Conservation (phyloP, 2,113 vertebrate species). For the Gracilinanus agilis region DNA sequence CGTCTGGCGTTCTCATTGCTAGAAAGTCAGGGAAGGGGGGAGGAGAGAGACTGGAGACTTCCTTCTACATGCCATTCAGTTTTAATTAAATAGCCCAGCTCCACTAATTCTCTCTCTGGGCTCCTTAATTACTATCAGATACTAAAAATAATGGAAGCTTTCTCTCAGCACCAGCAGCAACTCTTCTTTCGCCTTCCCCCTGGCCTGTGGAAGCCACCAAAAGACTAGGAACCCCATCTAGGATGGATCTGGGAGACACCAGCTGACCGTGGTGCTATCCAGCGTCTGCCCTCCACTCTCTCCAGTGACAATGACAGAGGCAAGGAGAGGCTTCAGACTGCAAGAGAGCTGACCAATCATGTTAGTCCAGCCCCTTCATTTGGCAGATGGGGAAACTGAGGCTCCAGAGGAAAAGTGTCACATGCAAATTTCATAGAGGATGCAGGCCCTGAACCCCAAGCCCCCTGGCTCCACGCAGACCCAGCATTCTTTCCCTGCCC, state of each 20-base stretch:
- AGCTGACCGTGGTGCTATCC: rapidly evolving
- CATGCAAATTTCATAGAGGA: neutral
- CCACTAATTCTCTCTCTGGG: conserved; percentile 39
- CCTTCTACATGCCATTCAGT: conserved; percentile 49
- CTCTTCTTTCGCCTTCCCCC: neutral
- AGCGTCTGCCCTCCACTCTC: rapidly evolving
- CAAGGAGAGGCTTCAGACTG: neutral
- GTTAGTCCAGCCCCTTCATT: neutral
- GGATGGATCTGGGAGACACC: neutral
- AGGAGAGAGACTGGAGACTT: neutral
- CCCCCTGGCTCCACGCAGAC: neutral
- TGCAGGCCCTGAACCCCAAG: neutral
- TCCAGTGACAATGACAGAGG: neutral
- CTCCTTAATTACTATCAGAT: conserved; percentile 39
- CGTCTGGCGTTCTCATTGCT: neutral
- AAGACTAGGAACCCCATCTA: neutral
- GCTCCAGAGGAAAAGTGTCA: neutral
- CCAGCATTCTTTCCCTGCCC: neutral
- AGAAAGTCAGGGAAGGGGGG: rapidly evolving
- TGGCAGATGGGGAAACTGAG: neutral
- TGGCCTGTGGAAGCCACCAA: rapidly evolving
- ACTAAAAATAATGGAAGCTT: neutral
- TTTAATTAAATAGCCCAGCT: conserved; percentile 65
- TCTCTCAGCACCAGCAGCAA: neutral
- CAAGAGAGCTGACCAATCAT: neutral